Evolutionary conservation across 2,113 vertebrate species (phyloP).

Genomic region (Gymnocephalus cernua): DNA sequence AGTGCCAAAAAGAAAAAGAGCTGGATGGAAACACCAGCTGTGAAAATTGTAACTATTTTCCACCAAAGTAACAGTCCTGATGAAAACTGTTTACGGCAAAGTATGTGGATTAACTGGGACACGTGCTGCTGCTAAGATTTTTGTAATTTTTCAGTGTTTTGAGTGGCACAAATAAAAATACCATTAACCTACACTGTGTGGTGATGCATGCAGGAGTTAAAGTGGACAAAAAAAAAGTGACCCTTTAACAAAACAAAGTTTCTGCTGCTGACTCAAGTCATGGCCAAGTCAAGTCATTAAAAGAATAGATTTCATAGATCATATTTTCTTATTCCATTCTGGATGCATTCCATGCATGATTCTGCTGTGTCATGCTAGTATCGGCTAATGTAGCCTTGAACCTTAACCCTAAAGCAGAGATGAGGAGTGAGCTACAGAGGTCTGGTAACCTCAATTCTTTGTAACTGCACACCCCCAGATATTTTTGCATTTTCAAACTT

Average conservation of each 20-base stretch:
- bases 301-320: background rate
- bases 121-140: background rate
- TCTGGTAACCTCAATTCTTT: background rate
- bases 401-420: background rate
- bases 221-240: background rate
- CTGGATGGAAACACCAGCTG: constrained; percentile 39
- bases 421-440: background rate
- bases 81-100: background rate
- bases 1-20: constrained; percentile 8
- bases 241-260: background rate
- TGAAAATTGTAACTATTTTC: constrained; percentile 5
- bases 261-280: background rate
- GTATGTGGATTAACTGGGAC: background rate
- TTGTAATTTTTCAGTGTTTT: constrained; percentile 9
- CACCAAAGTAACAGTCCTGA: background rate
- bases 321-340: background rate
- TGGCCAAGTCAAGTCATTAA: background rate
- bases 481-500: background rate
- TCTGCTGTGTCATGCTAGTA: background rate
- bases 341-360: background rate
- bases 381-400: background rate
- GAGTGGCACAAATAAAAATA: background rate
- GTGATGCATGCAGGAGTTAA: background rate
- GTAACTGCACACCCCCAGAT: background rate
- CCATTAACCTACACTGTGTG: background rate